Evolutionary conservation across 2,797 vertebrate species (phyloP).

Genomic region (Iguana delicatissima): DNA sequence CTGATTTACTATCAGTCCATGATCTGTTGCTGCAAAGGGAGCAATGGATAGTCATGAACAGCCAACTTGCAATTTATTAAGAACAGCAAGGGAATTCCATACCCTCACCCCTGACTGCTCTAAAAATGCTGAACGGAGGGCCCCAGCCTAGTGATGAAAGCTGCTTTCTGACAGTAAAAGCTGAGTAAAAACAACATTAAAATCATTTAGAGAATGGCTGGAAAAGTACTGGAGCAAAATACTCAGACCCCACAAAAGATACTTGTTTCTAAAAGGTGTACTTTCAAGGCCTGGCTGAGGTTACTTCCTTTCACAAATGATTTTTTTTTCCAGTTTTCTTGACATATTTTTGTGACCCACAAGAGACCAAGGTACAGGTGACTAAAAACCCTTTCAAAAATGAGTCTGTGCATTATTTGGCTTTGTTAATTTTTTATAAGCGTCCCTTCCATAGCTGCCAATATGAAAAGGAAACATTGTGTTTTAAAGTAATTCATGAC

Average conservation of each 20-base stretch:
- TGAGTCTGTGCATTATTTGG: constrained; percentile 12
- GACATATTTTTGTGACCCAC: constrained; percentile 12
- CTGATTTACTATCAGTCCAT: constrained; percentile 80
- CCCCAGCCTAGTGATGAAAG: constrained; percentile 75
- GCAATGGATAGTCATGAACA: constrained; percentile 54
- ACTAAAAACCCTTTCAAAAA: constrained; percentile 30
- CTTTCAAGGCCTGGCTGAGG: constrained; percentile 43
- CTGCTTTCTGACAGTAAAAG: constrained; percentile 65
- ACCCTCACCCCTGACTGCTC: constrained; percentile 77
- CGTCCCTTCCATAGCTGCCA: constrained; percentile 7
- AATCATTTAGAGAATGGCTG: constrained; percentile 53
- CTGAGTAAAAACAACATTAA: constrained; percentile 67
- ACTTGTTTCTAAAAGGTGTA: constrained; percentile 48
- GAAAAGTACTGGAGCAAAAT: constrained; percentile 55
- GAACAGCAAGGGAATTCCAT: constrained; percentile 63
- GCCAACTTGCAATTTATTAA: constrained; percentile 74
- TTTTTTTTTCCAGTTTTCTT: not conserved
- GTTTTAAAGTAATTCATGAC: constrained; percentile 6
- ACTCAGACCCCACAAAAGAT: constrained; percentile 41
- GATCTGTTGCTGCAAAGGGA: constrained; percentile 73
- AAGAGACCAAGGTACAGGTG: not conserved
- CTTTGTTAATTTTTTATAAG: not conserved
- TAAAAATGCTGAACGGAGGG: constrained; percentile 78
- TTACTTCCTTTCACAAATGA: constrained; percentile 46
- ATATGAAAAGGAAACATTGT: not conserved